Evolutionary conservation across 2,113 vertebrate genomes (phyloP).

Genomic region (Pelmatolapia mariae): DNA sequence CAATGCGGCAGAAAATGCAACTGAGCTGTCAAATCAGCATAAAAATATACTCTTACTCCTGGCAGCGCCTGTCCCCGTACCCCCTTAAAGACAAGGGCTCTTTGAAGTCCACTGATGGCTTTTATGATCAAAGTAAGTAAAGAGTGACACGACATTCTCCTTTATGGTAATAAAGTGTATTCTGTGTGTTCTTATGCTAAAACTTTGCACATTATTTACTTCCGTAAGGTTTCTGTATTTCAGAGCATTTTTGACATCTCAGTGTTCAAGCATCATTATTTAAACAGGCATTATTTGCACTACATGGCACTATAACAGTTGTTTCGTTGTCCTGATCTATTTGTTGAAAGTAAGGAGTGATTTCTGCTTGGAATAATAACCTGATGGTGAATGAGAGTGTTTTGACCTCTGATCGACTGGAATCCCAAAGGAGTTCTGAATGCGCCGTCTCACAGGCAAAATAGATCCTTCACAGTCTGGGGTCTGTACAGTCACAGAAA

Average conservation of each 20-base stretch:
- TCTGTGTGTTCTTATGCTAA: constrained; percentile 42
- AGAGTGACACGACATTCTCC: constrained; percentile 29
- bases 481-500: not conserved
- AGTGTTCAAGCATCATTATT: not conserved
- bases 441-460: not conserved
- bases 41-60: constrained; percentile 52
- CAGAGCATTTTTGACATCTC: not conserved
- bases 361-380: constrained; percentile 18
- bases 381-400: not conserved
- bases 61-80: not conserved
- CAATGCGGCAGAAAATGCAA: constrained; percentile 48
- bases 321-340: not conserved
- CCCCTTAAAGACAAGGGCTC: constrained; percentile 36
- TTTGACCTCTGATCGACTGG: not conserved
- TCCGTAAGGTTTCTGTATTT: not conserved
- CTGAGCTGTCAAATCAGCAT: constrained; percentile 64
- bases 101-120: constrained; percentile 63
- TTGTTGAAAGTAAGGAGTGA: not conserved
- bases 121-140: constrained; percentile 73
- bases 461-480: not conserved
- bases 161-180: constrained; percentile 16
- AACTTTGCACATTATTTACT: not conserved
- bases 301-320: not conserved
- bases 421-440: not conserved
- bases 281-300: not conserved